phyloP scores from a whole-genome alignment of 2,888 invertebrate species.

The Ophonus ardosiacus region DNA sequence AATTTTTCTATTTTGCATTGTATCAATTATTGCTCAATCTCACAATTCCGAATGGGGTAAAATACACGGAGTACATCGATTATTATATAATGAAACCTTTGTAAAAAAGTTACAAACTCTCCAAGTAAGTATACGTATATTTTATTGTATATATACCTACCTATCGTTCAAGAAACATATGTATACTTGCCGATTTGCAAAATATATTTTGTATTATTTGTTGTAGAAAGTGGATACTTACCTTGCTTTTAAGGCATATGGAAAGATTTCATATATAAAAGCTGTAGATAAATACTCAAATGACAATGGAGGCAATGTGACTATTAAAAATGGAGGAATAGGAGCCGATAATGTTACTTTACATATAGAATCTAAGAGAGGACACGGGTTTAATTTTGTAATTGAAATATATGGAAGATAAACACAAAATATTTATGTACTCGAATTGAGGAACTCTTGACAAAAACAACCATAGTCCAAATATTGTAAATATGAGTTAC shows the following conservation, averaged over 20 bases:
- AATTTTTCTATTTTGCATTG: not conserved
- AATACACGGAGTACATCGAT: constrained; percentile 66
- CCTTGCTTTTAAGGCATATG: constrained; percentile 47
- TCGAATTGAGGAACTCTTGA: no score
- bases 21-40: constrained; percentile 63
- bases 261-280: constrained; percentile 58
- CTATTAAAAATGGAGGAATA: constrained; percentile 66
- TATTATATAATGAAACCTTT: constrained; percentile 67
- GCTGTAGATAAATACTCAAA: constrained; percentile 65
- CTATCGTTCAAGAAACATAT: not conserved
- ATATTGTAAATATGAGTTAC: no score
- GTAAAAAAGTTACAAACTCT: constrained; percentile 69
- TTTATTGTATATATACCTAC: not conserved
- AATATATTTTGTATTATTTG: not conserved
- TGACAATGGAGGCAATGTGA: constrained; percentile 67
- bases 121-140: constrained; percentile 67
- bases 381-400: constrained; percentile 66
- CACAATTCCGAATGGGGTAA: constrained; percentile 67
- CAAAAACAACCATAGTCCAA: no score
- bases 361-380: constrained; percentile 67
- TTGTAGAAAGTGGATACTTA: constrained; percentile 30
- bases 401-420: constrained; percentile 66
- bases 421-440: not conserved
- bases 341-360: constrained; percentile 65
- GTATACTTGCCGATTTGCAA: not conserved